Evolutionary conservation across 2,113 vertebrate genomes (phyloP), one percentile per base, ranked within the genome.

Genomic region (Mionectes macconnelli): DNA sequence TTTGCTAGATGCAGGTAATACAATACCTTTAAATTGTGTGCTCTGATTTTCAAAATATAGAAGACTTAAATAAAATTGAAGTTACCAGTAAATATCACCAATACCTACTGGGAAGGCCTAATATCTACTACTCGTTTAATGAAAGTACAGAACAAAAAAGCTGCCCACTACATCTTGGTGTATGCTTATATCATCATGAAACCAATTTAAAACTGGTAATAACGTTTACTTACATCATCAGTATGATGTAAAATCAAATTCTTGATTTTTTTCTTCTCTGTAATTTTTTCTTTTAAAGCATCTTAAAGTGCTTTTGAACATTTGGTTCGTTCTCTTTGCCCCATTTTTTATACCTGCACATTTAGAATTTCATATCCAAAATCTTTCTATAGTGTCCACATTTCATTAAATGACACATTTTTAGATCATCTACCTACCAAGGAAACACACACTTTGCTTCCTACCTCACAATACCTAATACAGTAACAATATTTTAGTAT

Each of bases 11-110:
- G 9, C 7, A 80, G 76, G 23, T 60, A 73, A 90, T 17, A 37
- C 0, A 70, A 0, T 19, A 74, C 19, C 31, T 37, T 76, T 14
- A 76, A 79, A 91, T 4, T 27, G 14, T 2, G 0, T 7, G 17
- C 12, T 56, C 37, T 37, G 35, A 17, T 79, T 89, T 50, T 68
- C 3, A 8, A 73, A 75, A 79, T 45, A 67, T 1, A 14, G 3
- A 72, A 45, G 11, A 70, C 22, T 72, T 59, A 30, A 44, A 82
- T 4, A 42, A 14, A 87, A 67, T 27, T 49, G 2, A 40, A 28
- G 66, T 40, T 12, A 44, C 15, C 44, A 23, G 42, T 35, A 33
- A 66, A 69, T 50, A 30, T 30, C 9, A 3, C 2, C 14, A 16
- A n/a, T 28, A 47, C 31, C 42, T 67, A 75, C 30, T 60, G 55